Conservation (phyloP, 2,113 vertebrate genomes). For the zebrafish (Danio rerio) region GRCz12tu NC_133199.1:42542001-42542500, state of each 20-base stretch:
- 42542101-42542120: constrained; percentile 50
- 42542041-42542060: constrained; percentile 87
- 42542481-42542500: too few relatives aligned
- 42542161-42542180: constrained; percentile 31
- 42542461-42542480: too few relatives aligned
- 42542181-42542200: constrained; percentile 7
- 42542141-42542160: constrained; percentile 46
- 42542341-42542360: constrained; percentile 17
- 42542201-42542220: constrained; percentile 20
- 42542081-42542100: constrained; percentile 69
- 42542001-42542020: constrained; percentile 87
- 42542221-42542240: constrained; percentile 14
- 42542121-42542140: constrained; percentile 48
- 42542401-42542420: too few relatives aligned
- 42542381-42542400: not conserved
- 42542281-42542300: constrained; percentile 28
- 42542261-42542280: not conserved
- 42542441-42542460: too few relatives aligned
- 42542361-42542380: not conserved
- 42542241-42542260: not conserved
- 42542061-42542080: constrained; percentile 81
- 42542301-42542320: constrained; percentile 17
- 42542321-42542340: not conserved
- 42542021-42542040: constrained; percentile 84
- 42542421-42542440: too few relatives aligned